These are phyloP conservation scores for Melanotaenia duboulayi DNA, from an alignment of 2,113 vertebrate genomes.

Conservation along the genomic window DNA sequence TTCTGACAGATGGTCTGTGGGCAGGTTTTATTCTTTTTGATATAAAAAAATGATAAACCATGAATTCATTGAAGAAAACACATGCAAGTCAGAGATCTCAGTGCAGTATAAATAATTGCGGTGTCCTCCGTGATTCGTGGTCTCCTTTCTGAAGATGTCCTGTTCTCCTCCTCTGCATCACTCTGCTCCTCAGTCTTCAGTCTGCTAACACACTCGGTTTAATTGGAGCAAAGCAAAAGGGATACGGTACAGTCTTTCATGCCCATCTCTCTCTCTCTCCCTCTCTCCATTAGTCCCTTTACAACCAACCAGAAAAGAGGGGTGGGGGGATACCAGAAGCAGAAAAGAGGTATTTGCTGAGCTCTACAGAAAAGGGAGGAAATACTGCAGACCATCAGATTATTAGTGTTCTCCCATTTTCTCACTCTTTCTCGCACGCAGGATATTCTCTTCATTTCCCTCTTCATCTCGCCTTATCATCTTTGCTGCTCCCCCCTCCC, in stretches of 20 bases:
- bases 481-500: conserved; percentile 8
- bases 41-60: too few relatives aligned
- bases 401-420: conserved; percentile 68
- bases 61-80: too few relatives aligned
- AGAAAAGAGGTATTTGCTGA: conserved; percentile 81
- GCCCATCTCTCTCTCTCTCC: conserved; percentile 27
- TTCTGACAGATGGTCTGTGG: too few relatives aligned
- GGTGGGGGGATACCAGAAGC: conserved; percentile 50
- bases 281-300: conserved; percentile 24
- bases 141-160: conserved; percentile 25
- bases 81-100: too few relatives aligned
- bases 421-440: conserved; percentile 20
- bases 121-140: conserved; percentile 46
- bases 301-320: background rate
- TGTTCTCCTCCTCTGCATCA: conserved; percentile 43
- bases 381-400: conserved; percentile 84
- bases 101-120: too few relatives aligned
- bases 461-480: conserved; percentile 37
- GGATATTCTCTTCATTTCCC: conserved; percentile 33
- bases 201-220: conserved; percentile 80
- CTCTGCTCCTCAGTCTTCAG: conserved; percentile 68
- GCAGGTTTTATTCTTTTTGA: too few relatives aligned
- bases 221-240: conserved; percentile 72
- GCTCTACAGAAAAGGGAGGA: conserved; percentile 81
- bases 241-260: conserved; percentile 72